Conservation (phyloP, 2,888 invertebrate species). For the Micoletzkya japonica region DNA sequence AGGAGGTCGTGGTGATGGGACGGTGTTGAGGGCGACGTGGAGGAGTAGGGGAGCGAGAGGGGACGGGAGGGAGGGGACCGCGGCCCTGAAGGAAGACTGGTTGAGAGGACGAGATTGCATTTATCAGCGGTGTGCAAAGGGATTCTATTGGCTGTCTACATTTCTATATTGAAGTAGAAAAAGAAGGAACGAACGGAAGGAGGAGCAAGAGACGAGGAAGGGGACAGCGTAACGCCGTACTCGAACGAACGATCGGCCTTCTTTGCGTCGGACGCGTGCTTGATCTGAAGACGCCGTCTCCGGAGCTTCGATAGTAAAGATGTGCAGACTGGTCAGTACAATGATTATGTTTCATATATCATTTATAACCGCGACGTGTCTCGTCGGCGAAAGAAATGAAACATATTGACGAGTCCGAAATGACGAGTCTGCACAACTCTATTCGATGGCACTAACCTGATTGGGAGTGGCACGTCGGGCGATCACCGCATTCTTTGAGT, state of each 20-base stretch:
- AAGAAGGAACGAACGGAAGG: no score
- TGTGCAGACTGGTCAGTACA: no score
- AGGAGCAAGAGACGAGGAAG: no score
- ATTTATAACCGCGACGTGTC: no score
- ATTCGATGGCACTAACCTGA: constrained; percentile 13
- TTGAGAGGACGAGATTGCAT: no score
- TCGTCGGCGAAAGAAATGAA: no score
- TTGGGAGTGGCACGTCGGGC: constrained; percentile 16
- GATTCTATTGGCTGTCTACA: no score
- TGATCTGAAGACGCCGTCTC: neutral
- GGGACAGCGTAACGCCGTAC: neutral
- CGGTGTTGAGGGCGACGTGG: constrained; percentile 1
- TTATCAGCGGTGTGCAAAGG: no score
- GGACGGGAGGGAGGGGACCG: constrained; percentile 2
- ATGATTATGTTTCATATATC: no score
- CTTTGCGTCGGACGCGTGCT: constrained; percentile 10
- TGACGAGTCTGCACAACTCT: neutral
- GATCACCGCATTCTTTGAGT: neutral
- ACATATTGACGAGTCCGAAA: neutral
- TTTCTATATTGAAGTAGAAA: no score
- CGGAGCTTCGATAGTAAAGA: neutral
- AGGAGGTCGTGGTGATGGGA: constrained; percentile 4
- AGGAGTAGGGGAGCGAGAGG: constrained; percentile 16
- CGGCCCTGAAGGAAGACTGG: neutral
- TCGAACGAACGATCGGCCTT: constrained; percentile 12